Conservation (phyloP, 2,888 invertebrate species). For the Neria commutata region DNA sequence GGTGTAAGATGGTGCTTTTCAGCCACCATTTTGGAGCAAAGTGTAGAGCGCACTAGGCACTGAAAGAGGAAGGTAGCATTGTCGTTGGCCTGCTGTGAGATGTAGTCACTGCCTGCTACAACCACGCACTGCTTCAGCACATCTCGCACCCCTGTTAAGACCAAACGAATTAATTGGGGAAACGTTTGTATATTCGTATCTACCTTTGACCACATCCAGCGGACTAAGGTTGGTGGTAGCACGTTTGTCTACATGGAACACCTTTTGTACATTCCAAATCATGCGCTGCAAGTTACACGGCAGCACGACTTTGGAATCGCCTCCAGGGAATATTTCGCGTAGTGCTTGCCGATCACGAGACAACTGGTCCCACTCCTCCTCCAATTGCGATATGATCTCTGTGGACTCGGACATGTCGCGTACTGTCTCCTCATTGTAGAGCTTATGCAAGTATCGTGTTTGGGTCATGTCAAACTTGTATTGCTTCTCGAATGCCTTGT, state of each 20-base stretch:
- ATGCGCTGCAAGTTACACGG: constrained; percentile 96
- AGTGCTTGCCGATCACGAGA: constrained; percentile 82
- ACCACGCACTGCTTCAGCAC: constrained; percentile 85
- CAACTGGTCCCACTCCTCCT: constrained; percentile 93
- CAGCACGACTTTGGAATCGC: constrained; percentile 92
- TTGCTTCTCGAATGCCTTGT: constrained; percentile 89
- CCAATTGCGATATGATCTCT: constrained; percentile 79
- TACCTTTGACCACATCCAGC: constrained; percentile 68
- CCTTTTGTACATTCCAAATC: constrained; percentile 99
- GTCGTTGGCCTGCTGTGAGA: constrained; percentile 92
- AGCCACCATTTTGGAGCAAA: constrained; percentile 92
- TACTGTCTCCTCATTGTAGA: constrained; percentile 88
- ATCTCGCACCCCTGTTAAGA: constrained; percentile 76
- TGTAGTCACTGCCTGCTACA: constrained; percentile 88
- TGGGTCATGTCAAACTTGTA: constrained; percentile 93
- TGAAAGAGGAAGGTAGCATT: constrained; percentile 96
- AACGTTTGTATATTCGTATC: neutral
- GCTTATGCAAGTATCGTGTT: constrained; percentile 73
- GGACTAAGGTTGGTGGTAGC: constrained; percentile 91
- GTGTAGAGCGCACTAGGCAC: constrained; percentile 85
- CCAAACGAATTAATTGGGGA: no score
- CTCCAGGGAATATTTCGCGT: constrained; percentile 90
- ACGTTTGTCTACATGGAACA: constrained; percentile 93
- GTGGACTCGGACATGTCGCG: constrained; percentile 88
- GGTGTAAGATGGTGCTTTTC: constrained; percentile 89